Evolutionary conservation across 2,888 invertebrate genomes (phyloP).

Genomic region (Cetonia aurata): DNA sequence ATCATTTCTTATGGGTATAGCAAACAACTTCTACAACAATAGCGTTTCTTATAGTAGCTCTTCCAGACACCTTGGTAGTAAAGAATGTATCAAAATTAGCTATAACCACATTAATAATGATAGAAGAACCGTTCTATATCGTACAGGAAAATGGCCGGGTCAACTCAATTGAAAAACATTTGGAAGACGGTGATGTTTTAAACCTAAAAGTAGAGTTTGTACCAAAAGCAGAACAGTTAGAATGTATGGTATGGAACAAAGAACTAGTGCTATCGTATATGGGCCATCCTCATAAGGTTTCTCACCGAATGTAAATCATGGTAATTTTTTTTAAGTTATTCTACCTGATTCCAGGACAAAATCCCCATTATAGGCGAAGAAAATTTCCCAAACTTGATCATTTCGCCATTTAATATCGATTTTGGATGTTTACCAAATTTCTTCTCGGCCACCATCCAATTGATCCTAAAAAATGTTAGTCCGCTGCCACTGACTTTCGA

Average conservation of each 20-base stretch:
- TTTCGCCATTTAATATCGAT: slow-evolving; percentile 70
- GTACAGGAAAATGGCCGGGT: slow-evolving; percentile 39
- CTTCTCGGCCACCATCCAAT: slow-evolving; percentile 64
- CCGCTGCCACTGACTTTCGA: slow-evolving; percentile 68
- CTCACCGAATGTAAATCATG: slow-evolving; percentile 20
- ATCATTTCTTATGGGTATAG: slow-evolving; percentile 47
- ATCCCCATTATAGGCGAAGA: slow-evolving; percentile 74
- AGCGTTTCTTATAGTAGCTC: background rate
- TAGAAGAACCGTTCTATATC: slow-evolving; percentile 69
- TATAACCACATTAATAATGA: slow-evolving; percentile 67
- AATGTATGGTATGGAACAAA: slow-evolving; percentile 55
- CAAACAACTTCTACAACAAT: background rate
- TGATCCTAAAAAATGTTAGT: slow-evolving; percentile 70
- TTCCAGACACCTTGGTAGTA: slow-evolving; percentile 70
- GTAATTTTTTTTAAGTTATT: background rate
- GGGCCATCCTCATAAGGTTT: slow-evolving; percentile 65
- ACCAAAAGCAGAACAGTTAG: slow-evolving; percentile 50
- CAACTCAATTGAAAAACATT: slow-evolving; percentile 46
- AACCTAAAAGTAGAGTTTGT: slow-evolving; percentile 56
- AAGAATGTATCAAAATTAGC: slow-evolving; percentile 71
- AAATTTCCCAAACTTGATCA: slow-evolving; percentile 76
- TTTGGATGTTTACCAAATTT: slow-evolving; percentile 73
- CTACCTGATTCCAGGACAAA: slow-evolving; percentile 68
- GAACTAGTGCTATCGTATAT: slow-evolving; percentile 62
- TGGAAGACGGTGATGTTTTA: slow-evolving; percentile 51